Evolutionary conservation across 2,888 invertebrate genomes (phyloP), one percentile per base, ranked within the genome.

Genomic region (Eulithis testata): DNA sequence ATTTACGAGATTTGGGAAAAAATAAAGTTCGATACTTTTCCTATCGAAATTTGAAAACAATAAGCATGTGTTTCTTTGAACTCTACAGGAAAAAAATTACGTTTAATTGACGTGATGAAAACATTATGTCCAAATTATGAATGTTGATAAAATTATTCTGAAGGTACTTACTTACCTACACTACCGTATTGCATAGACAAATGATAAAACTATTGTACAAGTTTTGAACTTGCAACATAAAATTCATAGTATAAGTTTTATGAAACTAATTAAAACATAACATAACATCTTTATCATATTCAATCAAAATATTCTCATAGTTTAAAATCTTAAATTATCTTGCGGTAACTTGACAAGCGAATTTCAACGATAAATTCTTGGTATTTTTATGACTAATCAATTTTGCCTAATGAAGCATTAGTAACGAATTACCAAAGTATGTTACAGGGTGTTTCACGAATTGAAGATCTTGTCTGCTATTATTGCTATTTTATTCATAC

Each of bases 351-450:
- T 47, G 7, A 14, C 12, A 12, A 8, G 14, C 12, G 12, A 12
- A 14, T 47, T 47, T 0, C 40, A 11, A 11, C 68, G 68, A 68
- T 72, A 56, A 74, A 73, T 66, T 21, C 21, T 69, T 58, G 9
- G 9, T 65, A 63, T 60, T n/a, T 60, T 75, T 74, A 74, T 72
- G 70, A 73, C 75, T 75, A 80, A 80, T 77, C 73, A 73, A 79
- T 83, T 79, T 57, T 57, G 53, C 55, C 60, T 61, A 67, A 67
- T 58, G 43, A 69, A 69, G 55, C 63, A 66, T 61, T 66, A 77
- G 74, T 76, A 71, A 80, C 77, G 79, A 84, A 87, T 84, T 73
- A 69, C 63, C 74, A 73, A 77, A 79, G 74, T 83, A 80, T 87
- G 86, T 86, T 8, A 40, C 40, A 40, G 31, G 31, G 6, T 3